phyloP scores from a whole-genome alignment of 2,113 vertebrate species.

The Cyphomyrus discorhynchus region DNA sequence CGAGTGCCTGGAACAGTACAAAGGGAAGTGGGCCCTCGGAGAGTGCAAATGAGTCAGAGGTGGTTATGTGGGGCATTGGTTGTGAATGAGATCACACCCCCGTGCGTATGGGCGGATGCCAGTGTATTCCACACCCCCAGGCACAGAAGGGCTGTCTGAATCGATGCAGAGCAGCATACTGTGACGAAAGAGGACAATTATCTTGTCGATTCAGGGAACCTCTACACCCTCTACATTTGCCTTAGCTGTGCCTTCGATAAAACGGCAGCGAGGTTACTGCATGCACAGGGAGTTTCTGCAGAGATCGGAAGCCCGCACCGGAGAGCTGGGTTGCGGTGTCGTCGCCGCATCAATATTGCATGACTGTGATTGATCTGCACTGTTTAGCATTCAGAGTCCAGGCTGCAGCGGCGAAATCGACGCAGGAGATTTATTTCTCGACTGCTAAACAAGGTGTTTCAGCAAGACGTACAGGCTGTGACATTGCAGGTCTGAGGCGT shows the following conservation, averaged over 20 bases:
- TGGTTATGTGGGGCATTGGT: not conserved
- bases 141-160: not conserved
- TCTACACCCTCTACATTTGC: not conserved
- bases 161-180: not conserved
- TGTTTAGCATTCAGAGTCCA: slow-evolving; percentile 23
- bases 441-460: slow-evolving; percentile 37
- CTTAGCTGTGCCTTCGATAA: not conserved
- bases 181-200: not conserved
- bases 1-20: not conserved
- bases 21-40: not conserved
- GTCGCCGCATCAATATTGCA: not conserved
- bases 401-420: slow-evolving; percentile 35
- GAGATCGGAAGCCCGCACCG: not conserved
- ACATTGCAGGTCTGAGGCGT: slow-evolving; percentile 45
- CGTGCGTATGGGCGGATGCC: not conserved
- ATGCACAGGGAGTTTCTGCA: not conserved
- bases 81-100: not conserved
- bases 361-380: slow-evolving; percentile 9
- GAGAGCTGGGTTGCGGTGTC: not conserved
- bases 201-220: not conserved
- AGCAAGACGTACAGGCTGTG: slow-evolving; percentile 43
- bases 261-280: not conserved
- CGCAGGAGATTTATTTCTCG: slow-evolving; percentile 43
- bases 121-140: not conserved
- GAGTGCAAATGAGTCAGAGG: not conserved